Evolutionary conservation across 2,113 vertebrate species (phyloP).

Genomic region (Varanus salvator): DNA sequence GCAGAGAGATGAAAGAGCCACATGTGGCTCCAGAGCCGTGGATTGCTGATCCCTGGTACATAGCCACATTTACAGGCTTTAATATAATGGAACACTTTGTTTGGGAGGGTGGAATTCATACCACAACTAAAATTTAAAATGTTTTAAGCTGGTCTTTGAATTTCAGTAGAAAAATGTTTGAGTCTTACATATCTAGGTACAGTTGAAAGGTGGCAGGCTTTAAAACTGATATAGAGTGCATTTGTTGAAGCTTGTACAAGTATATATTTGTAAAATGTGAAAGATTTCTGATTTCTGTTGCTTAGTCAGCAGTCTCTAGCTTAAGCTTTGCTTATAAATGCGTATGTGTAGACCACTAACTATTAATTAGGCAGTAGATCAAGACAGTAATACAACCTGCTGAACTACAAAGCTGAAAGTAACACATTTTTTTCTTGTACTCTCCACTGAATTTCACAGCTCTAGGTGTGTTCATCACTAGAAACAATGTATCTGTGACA

Average conservation of each 20-base stretch:
- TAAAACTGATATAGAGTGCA: not conserved
- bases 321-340: not conserved
- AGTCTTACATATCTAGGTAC: not conserved
- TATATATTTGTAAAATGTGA: not conserved
- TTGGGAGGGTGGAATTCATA: not conserved
- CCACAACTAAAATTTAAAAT: not conserved
- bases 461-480: constrained; percentile 72
- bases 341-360: not conserved
- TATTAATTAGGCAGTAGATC: constrained; percentile 10
- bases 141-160: not conserved
- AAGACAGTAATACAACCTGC: constrained; percentile 11
- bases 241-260: not conserved
- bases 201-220: not conserved
- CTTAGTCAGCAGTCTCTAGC: not conserved
- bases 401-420: not conserved
- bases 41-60: too few species aligned
- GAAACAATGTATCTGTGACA: constrained; percentile 68
- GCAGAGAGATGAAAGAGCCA: too few species aligned
- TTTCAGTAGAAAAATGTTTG: constrained; percentile 2
- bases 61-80: not conserved
- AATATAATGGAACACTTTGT: not conserved
- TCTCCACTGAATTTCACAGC: constrained; percentile 63
- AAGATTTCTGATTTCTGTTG: not conserved
- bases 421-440: constrained; percentile 14
- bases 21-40: too few species aligned